Evolutionary conservation across 2,888 invertebrate genomes (phyloP), one percentile per base, ranked within the genome.

Genomic region (Dexiosoma caninum): DNA sequence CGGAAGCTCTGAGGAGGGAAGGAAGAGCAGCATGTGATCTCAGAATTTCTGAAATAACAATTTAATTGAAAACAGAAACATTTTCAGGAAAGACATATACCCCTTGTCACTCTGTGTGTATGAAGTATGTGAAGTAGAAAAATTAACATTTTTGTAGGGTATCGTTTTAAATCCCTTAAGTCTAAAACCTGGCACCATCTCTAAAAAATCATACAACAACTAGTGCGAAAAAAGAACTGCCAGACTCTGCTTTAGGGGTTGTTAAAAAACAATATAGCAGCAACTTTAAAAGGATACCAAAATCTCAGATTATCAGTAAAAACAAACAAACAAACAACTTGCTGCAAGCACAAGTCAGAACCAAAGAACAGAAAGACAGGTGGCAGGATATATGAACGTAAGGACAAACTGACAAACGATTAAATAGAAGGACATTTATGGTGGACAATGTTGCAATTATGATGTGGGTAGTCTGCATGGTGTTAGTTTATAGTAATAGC

Each of bases 221-320:
- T 23, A 59, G 23, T 4, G 35, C n/a, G 27, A 74, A 12, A 2
- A 42, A 55, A n/a, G n/a, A 49, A 59, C 14, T 21, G 0, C 55
- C 37, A 64, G 14, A 9, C 49, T 16, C 42, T 49, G 57, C 64
- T 9, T 35, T 21, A 59, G 60, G 46, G 60, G 49, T 64, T 66
- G 78, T 57, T 75, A 74, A 69, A 70, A 72, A 42, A 12, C 16
- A 23, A 80, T 76, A 53, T 49, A 59, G 53, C 23, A 55, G 55
- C 51, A 76, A 60, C 66, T 71, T 46, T 62, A 53, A 82, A 78
- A 55, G 86, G 83, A 86, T 84, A 86, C 85, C 84, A 86, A 87
- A 86, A 85, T 86, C 87, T 85, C 84, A 86, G 87, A 87, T 87
- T 87, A 87, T 86, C 86, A 85, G 82, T 76, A 82, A 80, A 84